Percentiles rank a stretch among this genome's conserved stretches.
These are phyloP conservation scores for Alces alces DNA, from an alignment of 2,113 vertebrate genomes.

Conservation along the genomic window DNA sequence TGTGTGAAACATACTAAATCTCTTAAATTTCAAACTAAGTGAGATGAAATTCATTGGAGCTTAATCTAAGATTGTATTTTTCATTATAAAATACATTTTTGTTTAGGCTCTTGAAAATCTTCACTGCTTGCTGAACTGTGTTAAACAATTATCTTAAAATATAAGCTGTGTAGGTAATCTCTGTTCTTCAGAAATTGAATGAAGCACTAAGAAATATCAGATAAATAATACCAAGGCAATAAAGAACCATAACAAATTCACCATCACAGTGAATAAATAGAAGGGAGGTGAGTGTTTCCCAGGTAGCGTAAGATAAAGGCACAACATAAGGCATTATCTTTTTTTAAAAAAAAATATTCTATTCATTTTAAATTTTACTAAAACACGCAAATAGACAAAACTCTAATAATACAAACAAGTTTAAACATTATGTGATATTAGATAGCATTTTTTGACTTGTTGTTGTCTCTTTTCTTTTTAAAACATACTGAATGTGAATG, in stretches of 20 bases:
- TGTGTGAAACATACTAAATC: background rate
- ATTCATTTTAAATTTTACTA: background rate
- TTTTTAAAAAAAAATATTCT: background rate
- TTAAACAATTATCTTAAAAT: background rate
- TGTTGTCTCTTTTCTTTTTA: background rate
- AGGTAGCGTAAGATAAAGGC: background rate
- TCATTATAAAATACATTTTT: background rate
- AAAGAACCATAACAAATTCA: background rate
- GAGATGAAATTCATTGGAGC: background rate
- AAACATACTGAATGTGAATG: background rate
- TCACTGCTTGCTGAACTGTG: background rate
- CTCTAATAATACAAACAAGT: background rate
- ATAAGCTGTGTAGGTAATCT: background rate
- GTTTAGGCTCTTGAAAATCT: background rate
- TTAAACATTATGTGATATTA: background rate
- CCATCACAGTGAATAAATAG: background rate
- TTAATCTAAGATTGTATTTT: background rate
- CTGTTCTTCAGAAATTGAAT: background rate
- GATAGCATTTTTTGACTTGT: background rate
- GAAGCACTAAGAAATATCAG: background rate
- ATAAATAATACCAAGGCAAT: background rate
- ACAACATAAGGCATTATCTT: background rate
- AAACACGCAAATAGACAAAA: background rate
- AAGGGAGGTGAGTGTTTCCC: background rate
- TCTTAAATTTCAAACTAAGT: background rate